These are phyloP conservation scores for Actinopyga echinites DNA, from an alignment of 53 echinoderm and acorn worm genomes.

Conservation along the genomic window DNA sequence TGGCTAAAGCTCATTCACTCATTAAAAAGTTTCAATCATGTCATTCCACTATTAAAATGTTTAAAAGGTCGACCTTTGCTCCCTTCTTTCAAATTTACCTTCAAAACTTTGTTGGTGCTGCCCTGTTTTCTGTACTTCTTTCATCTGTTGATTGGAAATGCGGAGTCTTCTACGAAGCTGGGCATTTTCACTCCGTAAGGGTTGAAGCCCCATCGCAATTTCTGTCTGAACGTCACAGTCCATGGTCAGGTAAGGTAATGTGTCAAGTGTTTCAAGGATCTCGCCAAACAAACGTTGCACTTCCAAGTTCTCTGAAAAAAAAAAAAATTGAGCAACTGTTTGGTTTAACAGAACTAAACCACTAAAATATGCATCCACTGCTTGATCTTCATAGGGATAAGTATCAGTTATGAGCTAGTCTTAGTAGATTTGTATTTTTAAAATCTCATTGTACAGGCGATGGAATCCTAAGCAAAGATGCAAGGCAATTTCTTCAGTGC, in stretches of 20 bases:
- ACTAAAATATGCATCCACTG: no score
- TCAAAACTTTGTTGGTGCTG: slow-evolving; percentile 51
- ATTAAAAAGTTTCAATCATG: no score
- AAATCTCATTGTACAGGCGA: no score
- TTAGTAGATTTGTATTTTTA: no score
- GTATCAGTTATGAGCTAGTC: no score
- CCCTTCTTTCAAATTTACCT: neutral
- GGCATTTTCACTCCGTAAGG: slow-evolving; percentile 84
- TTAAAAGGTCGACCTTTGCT: no score
- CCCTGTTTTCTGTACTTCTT: slow-evolving; percentile 56
- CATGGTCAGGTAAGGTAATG: slow-evolving; percentile 71
- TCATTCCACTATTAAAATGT: no score
- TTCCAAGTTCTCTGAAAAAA: slow-evolving; percentile 63
- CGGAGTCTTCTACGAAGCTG: slow-evolving; percentile 78
- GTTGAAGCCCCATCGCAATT: slow-evolving; percentile 83
- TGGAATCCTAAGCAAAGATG: no score
- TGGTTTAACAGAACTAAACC: no score
- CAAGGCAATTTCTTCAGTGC: no score
- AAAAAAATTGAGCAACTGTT: neutral
- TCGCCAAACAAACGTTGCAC: slow-evolving; percentile 60
- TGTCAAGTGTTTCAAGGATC: slow-evolving; percentile 70
- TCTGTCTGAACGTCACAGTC: slow-evolving; percentile 75
- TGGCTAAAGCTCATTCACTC: no score
- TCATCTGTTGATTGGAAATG: slow-evolving; percentile 84
- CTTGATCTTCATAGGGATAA: no score